phyloP scores from a whole-genome alignment of 2,113 vertebrate genomes.

The Eulemur macaco region DNA sequence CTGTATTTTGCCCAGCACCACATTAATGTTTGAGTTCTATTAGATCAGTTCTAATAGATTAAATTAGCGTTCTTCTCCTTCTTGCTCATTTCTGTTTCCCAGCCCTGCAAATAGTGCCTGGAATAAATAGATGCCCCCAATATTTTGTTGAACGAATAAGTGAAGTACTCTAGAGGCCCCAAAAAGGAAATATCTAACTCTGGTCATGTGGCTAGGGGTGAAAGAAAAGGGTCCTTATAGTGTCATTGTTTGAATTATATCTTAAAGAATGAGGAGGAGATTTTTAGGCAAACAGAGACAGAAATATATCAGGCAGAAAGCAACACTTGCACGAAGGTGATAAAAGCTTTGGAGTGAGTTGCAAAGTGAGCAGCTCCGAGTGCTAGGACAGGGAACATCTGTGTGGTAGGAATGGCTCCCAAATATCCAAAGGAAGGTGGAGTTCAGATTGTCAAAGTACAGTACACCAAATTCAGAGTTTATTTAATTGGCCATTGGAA shows the following conservation, averaged over 20 bases:
- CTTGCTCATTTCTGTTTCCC: background rate
- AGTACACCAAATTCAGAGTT: background rate
- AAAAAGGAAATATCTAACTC: background rate
- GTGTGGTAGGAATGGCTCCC: rapidly evolving
- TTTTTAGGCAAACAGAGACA: background rate
- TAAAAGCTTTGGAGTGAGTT: background rate
- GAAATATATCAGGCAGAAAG: background rate
- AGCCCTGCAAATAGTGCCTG: background rate
- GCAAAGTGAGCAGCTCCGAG: rapidly evolving
- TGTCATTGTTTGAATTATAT: background rate
- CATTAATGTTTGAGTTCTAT: background rate
- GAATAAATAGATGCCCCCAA: background rate
- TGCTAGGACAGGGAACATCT: rapidly evolving
- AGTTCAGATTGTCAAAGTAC: background rate
- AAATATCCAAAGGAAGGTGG: background rate
- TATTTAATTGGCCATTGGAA: background rate
- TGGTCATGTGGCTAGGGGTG: background rate
- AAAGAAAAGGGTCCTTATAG: background rate
- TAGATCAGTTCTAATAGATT: background rate
- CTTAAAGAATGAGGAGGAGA: background rate
- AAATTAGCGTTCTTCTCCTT: background rate
- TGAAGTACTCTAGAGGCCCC: background rate
- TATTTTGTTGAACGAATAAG: background rate
- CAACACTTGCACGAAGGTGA: background rate
- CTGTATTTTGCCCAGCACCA: background rate